Evolutionary conservation across 2,113 vertebrate genomes (phyloP).

Genomic region (Epinephelus fuscoguttatus): DNA sequence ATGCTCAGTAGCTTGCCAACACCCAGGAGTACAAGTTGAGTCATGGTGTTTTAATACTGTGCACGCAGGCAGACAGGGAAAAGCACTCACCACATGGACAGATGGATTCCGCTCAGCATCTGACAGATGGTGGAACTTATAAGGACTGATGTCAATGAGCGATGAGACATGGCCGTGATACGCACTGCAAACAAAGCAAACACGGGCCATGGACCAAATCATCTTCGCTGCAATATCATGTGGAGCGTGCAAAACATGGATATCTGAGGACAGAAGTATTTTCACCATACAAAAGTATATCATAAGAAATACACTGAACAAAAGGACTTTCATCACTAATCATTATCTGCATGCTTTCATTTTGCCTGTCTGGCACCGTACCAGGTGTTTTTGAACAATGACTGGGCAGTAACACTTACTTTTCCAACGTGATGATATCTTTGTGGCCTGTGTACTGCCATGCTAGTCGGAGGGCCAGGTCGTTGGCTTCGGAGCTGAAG

Average conservation of each 20-base stretch:
- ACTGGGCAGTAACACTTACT: constrained; percentile 86
- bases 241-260: not conserved
- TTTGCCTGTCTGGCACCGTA: not conserved
- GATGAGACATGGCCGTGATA: constrained; percentile 97
- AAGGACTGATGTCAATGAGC: constrained; percentile 98
- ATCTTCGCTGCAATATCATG: not conserved
- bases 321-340: not conserved
- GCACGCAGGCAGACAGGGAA: constrained; percentile 13
- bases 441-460: constrained; percentile 89
- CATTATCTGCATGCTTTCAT: not conserved
- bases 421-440: constrained; percentile 95
- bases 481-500: constrained; percentile 96
- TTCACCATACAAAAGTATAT: not conserved
- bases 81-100: constrained; percentile 94
- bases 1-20: constrained; percentile 49
- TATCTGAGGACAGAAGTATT: not conserved
- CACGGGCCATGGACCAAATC: not conserved
- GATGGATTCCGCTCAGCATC: constrained; percentile 87
- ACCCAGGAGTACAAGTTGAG: constrained; percentile 37
- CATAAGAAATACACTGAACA: not conserved
- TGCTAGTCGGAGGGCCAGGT: constrained; percentile 94
- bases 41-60: constrained; percentile 69
- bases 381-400: no score
- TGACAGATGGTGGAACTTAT: constrained; percentile 93
- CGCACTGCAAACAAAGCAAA: constrained; percentile 86